Conservation (phyloP, 1,140 invertebrate genomes). For the Eriocheir sinensis region DNA sequence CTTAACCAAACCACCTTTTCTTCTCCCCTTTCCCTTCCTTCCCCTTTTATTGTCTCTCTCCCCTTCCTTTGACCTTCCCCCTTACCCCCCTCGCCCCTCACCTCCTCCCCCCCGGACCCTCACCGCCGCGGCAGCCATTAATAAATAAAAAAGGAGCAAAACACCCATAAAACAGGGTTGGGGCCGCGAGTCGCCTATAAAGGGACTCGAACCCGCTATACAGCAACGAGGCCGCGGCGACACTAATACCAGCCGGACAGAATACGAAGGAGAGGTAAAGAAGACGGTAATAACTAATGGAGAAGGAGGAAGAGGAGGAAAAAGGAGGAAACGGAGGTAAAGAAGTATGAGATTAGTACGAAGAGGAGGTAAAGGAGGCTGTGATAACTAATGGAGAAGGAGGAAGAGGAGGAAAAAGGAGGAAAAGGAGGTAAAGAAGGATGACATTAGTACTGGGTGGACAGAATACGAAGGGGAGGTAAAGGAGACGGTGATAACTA, state of each 20-base stretch:
- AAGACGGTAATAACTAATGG: too few relatives aligned
- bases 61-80: not conserved
- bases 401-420: too few relatives aligned
- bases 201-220: not conserved
- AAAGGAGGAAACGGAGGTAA: too few relatives aligned
- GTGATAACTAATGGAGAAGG: too few relatives aligned
- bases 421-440: too few relatives aligned
- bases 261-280: too few relatives aligned
- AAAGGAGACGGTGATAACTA: too few relatives aligned
- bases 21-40: not conserved
- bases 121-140: not conserved
- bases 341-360: too few relatives aligned
- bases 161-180: not conserved
- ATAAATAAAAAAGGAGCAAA: conserved; percentile 18
- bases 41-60: not conserved
- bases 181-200: not conserved
- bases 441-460: too few relatives aligned
- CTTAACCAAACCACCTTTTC: not conserved
- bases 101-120: not conserved
- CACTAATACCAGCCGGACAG: too few relatives aligned
- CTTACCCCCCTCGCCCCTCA: not conserved
- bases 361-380: too few relatives aligned
- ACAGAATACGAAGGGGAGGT: too few relatives aligned
- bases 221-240: conserved; percentile 18
- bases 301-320: not conserved